Base-by-base conservation (phyloP, 1,140 invertebrate genomes). In the Cyclargus thomasi region DNA sequence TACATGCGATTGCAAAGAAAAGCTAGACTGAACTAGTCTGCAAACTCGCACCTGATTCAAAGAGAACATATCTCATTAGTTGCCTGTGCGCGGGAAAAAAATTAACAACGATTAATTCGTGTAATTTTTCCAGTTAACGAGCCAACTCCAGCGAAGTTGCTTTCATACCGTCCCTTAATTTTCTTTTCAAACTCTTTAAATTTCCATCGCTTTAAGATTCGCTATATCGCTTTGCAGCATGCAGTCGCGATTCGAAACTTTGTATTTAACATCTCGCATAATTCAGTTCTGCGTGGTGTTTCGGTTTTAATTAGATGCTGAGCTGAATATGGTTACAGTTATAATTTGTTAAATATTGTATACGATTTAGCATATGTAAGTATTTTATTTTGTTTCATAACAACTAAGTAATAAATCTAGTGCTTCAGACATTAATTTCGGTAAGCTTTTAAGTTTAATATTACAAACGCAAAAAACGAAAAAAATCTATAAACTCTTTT, bases 131-230 rank as follows among this genome's bases (percentile, higher is more conserved):
- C 74, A 75, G 79, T 83, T 88, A 90, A 89, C 81, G 84, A 88
- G 82, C 80, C 81, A 87, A 85, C 78, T 85, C 79, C 85, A 85
- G 85, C 83, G 83, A 87, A 87, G 81, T 88, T 87, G 81, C 82
- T 84, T 81, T 79, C 74, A 77, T 77, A 72, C 70, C 66, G 73
- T 82, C 74, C 78, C 77, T 87, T 86, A 85, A 86, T 86, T 86
- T 86, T 85, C 83, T 81, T 85, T 86, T 75, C 75, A 83, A 86
- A 81, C 78, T 85, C 77, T 86, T 83, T 85, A 83, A 79, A 85
- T 80, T 85, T 85, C 73, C 82, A 81, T 79, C 80, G 78, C 78
- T 78, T 85, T 81, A 82, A 87, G 75, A 83, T 81, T 81, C 77
- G 74, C 75, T 68, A 74, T 75, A n/a, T 81, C 74, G 73, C 70